phyloP scores from a whole-genome alignment of 1,140 invertebrate genomes.

The Brevipalpus yothersi region DNA sequence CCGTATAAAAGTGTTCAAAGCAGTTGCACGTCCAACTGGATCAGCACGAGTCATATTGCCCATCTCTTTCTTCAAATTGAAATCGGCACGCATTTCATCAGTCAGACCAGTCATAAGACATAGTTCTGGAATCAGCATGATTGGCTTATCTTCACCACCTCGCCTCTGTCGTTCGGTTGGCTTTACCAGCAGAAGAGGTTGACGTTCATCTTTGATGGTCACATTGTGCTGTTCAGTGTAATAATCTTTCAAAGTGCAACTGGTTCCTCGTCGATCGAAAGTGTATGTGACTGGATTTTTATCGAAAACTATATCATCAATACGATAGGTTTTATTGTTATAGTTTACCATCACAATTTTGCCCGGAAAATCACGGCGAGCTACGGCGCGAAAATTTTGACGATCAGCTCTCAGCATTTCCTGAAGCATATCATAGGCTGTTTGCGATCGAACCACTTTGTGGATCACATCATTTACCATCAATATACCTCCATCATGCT shows the following conservation, averaged over 20 bases:
- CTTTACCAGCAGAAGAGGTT: conserved; percentile 17
- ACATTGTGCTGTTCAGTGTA: conserved; percentile 21
- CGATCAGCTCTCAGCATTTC: not conserved
- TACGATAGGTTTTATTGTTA: conserved; percentile 25
- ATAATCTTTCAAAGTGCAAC: conserved; percentile 17
- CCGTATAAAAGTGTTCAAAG: conserved; percentile 12
- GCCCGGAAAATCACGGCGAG: conserved; percentile 11
- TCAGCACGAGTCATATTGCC: conserved; percentile 39
- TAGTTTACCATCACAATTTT: conserved; percentile 22
- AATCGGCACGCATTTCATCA: conserved; percentile 13
- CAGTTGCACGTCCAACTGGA: conserved; percentile 5
- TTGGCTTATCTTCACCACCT: conserved; percentile 1
- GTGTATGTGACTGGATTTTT: conserved; percentile 16
- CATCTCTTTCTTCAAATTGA: conserved; percentile 27
- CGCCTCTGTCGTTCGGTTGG: conserved; percentile 9
- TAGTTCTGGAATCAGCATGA: conserved; percentile 19
- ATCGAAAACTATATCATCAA: conserved; percentile 24
- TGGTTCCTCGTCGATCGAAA: conserved; percentile 17
- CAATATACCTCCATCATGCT: conserved; percentile 41
- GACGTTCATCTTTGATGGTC: conserved; percentile 16
- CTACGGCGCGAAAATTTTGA: conserved; percentile 1
- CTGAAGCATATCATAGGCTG: conserved; percentile 9
- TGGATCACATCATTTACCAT: conserved; percentile 46
- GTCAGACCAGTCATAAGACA: conserved; percentile 20
- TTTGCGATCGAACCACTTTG: conserved; percentile 35